phyloP scores from a whole-genome alignment of 1,140 invertebrate species.

The Papilio machaon region DNA sequence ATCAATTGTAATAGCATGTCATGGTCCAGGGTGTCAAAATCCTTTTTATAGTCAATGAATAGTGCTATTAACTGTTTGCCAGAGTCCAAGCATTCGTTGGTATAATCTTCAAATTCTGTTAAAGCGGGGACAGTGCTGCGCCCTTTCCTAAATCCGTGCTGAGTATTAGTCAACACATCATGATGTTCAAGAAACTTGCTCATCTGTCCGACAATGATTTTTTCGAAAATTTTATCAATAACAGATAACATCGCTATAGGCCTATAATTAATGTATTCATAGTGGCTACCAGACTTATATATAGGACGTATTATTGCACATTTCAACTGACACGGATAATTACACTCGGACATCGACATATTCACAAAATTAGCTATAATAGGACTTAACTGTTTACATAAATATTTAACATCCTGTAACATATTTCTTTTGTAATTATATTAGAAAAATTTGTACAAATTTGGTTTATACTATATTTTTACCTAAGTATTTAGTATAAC shows the following conservation, averaged over 20 bases:
- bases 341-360: conserved; percentile 33
- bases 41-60: conserved; percentile 50
- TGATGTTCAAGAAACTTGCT: too few relatives aligned
- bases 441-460: conserved; percentile 40
- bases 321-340: conserved; percentile 45
- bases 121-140: conserved; percentile 12
- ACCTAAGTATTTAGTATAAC: conserved; percentile 47
- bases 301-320: conserved; percentile 46
- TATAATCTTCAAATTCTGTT: background rate
- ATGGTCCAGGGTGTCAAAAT: conserved; percentile 44
- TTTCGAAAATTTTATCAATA: too few relatives aligned
- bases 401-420: conserved; percentile 39
- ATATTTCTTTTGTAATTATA: conserved; percentile 38
- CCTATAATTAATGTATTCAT: conserved; percentile 43
- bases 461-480: conserved; percentile 36
- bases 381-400: background rate
- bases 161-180: conserved; percentile 24
- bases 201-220: too few relatives aligned
- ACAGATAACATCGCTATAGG: too few relatives aligned
- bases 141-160: conserved; percentile 43
- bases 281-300: conserved; percentile 40
- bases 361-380: conserved; percentile 35
- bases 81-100: background rate
- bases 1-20: conserved; percentile 38
- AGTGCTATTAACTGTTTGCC: conserved; percentile 40